These are phyloP conservation scores for Herpetotheres cachinnans DNA, from an alignment of 2,113 vertebrate genomes.

Conservation along the genomic window DNA sequence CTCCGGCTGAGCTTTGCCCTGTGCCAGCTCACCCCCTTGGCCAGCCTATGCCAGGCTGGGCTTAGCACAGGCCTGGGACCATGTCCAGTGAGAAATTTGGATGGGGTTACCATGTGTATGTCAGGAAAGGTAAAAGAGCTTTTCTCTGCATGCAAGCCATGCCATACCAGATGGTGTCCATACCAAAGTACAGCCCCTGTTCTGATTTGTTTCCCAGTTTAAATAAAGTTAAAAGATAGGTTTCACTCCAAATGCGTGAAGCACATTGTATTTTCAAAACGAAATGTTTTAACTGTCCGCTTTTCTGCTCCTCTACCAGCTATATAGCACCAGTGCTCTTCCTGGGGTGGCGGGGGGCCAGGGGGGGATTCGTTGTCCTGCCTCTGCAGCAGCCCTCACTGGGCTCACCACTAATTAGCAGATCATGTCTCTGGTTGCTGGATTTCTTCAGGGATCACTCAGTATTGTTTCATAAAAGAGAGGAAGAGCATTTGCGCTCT, in stretches of 20 bases:
- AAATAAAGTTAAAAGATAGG: not conserved
- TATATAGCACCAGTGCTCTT: not conserved
- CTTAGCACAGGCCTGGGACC: not conserved
- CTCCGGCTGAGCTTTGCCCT: not conserved
- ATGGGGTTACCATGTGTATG: fast-evolving
- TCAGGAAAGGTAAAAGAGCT: not conserved
- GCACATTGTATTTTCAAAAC: not conserved
- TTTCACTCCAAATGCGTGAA: not conserved
- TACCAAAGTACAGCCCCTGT: not conserved
- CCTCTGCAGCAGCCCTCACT: not conserved
- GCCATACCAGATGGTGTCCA: fast-evolving
- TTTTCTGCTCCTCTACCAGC: not conserved
- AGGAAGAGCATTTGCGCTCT: conserved; percentile 12
- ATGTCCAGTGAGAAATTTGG: not conserved
- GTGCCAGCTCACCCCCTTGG: not conserved
- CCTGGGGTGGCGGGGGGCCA: too few species aligned
- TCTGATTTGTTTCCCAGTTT: not conserved
- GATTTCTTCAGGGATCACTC: conserved; percentile 51
- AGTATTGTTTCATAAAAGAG: conserved; percentile 46
- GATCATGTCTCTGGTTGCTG: not conserved
- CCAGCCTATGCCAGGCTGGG: not conserved
- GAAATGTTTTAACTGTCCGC: not conserved
- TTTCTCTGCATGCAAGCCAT: not conserved
- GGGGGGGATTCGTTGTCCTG: not conserved
- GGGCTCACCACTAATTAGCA: not conserved